Conservation (phyloP, 2,797 vertebrate genomes). For the Tauraco hartlaubi region DNA sequence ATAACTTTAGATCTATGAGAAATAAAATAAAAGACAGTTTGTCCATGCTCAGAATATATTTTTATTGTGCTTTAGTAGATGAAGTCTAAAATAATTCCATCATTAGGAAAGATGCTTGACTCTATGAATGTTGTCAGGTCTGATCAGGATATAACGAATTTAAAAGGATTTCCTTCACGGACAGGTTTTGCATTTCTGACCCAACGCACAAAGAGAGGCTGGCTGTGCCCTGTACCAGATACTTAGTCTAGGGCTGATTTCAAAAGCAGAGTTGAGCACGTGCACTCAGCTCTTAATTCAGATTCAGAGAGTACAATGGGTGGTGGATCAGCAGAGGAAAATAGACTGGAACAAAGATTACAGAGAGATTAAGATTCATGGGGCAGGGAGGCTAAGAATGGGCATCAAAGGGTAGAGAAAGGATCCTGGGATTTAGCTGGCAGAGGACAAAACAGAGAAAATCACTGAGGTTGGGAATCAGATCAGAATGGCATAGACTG, state of each 20-base stretch:
- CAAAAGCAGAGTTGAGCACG: not conserved
- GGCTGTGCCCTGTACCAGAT: not conserved
- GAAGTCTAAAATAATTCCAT: not conserved
- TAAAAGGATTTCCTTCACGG: not conserved
- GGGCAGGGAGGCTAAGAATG: not conserved
- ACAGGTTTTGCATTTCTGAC: rapidly evolving
- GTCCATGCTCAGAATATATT: not conserved
- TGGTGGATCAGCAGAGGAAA: not conserved
- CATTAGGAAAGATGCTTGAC: not conserved
- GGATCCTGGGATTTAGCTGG: not conserved
- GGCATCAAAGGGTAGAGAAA: not conserved
- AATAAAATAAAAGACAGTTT: not conserved
- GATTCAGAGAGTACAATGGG: not conserved
- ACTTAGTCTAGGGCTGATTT: not conserved
- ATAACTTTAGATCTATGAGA: not conserved
- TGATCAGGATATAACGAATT: not conserved
- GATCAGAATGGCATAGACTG: not conserved
- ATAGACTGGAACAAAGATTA: not conserved
- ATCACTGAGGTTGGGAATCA: not conserved
- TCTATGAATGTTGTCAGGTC: not conserved
- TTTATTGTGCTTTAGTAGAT: not conserved
- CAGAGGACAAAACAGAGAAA: not conserved
- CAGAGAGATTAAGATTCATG: not conserved
- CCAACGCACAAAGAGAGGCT: not conserved
- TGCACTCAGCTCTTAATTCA: not conserved